Base-by-base conservation (phyloP, 2,113 vertebrate genomes). In the Cinclus mexicanus region DNA sequence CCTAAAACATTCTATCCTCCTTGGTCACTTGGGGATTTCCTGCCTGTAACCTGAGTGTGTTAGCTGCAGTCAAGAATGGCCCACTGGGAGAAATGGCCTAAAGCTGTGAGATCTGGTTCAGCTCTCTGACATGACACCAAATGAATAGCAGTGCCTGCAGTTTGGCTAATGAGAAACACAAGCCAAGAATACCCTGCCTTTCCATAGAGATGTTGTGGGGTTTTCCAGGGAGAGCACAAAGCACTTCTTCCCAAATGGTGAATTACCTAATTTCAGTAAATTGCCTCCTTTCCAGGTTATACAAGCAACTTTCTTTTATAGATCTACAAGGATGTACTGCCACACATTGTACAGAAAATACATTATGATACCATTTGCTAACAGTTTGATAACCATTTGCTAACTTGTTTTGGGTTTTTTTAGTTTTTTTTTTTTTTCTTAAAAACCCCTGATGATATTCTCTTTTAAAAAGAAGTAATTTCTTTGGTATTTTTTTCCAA, bases 261-360 rank as follows among this genome's bases (percentile, higher is more conserved):
- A 95, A 78, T 97, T 91, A 95, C 90, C 85, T 93, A 68, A 93
- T 95, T 96, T 95, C 95, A 90, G 93, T 93, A 93, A 95, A 95
- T 93, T 96, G 85, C 90, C 64, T 95, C 41, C 71, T 93, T 76
- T 74, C 75, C 33, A 83, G 64, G 63, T 81, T 81, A 59, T 56
- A 88, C 52, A 88, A 90, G 52, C 68, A 81, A 44, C 76, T 93
- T 55, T 63, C 52, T 77, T 95, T 96, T 93, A 94, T 56, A 50
- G 93, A 63, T 83, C 90, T 92, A 20, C 63, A 74, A 93, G 85
- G 93, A 92, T 71, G 24, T n/a, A 15, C 31, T 88, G 68, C 76
- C 87, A 95, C 37, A 44, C 19, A 17, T 25, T 67, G 42, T 33
- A 60, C 39, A 86, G 56, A 64, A 75, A 88, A 83, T 41, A 35